Evolutionary conservation across 2,113 vertebrate species (phyloP).

Genomic region (Heptranchias perlo): DNA sequence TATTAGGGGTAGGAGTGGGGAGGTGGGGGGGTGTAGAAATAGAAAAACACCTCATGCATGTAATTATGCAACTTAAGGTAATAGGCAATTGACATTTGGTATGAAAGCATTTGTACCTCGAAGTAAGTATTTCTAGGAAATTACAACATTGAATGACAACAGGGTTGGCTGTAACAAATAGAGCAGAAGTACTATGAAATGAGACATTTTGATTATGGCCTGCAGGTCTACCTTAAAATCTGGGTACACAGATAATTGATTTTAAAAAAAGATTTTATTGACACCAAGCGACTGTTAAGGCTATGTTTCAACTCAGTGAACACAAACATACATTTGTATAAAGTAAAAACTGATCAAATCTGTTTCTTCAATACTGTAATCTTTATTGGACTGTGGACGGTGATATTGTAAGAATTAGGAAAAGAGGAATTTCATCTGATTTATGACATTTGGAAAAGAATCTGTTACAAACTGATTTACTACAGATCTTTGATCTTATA

Average conservation of each 20-base stretch:
- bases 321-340: background rate
- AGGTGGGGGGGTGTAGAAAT: too few species aligned
- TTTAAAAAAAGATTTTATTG: too few species aligned
- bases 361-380: background rate
- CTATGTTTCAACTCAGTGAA: background rate
- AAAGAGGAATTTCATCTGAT: background rate
- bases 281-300: background rate
- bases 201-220: background rate
- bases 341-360: background rate
- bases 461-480: background rate
- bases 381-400: too few species aligned
- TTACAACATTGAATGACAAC: background rate
- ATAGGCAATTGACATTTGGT: too few species aligned
- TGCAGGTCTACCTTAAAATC: background rate
- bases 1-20: too few species aligned
- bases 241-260: background rate
- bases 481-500: background rate
- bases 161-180: background rate
- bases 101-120: too few species aligned
- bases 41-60: too few species aligned
- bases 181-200: background rate
- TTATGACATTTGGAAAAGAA: background rate
- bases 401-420: too few species aligned
- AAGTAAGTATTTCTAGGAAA: too few species aligned
- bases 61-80: too few species aligned